phyloP scores from a whole-genome alignment of 2,113 vertebrate species.

The Gila orcuttii region DNA sequence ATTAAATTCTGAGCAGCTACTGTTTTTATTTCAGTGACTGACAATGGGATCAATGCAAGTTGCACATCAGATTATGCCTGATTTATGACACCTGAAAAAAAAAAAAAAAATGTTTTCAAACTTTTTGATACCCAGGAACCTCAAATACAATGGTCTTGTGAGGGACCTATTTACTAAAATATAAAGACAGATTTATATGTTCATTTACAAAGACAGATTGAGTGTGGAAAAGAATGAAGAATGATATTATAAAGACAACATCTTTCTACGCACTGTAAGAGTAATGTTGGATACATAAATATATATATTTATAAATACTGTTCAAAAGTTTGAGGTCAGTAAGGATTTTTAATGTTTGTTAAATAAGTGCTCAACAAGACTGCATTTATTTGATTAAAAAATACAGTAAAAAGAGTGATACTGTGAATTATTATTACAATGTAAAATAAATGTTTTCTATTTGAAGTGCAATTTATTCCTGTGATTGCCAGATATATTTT shows the following conservation, averaged over 20 bases:
- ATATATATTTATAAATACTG: background rate
- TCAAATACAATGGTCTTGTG: background rate
- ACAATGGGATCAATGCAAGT: conserved; percentile 42
- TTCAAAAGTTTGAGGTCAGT: background rate
- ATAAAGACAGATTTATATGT: background rate
- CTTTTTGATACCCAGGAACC: too few relatives aligned
- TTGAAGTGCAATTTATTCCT: background rate
- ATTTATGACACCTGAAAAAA: conserved; percentile 16
- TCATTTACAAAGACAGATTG: background rate
- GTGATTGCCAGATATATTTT: background rate
- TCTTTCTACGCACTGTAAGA: background rate
- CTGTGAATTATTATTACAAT: background rate
- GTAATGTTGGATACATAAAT: background rate
- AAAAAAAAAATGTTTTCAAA: too few relatives aligned
- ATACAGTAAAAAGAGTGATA: background rate
- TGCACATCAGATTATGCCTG: conserved; percentile 25
- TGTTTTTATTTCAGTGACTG: conserved; percentile 45
- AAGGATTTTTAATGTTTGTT: too few relatives aligned
- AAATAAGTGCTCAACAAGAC: too few relatives aligned
- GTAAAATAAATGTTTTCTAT: background rate
- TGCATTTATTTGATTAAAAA: background rate
- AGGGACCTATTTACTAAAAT: background rate
- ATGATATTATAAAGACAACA: background rate
- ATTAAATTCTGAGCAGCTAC: conserved; percentile 45
- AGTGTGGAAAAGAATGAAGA: background rate